Percentiles rank a stretch among this genome's conserved stretches.
Evolutionary conservation across 2,113 vertebrate genomes (phyloP).

Genomic region (Dicerorhinus sumatrensis): DNA sequence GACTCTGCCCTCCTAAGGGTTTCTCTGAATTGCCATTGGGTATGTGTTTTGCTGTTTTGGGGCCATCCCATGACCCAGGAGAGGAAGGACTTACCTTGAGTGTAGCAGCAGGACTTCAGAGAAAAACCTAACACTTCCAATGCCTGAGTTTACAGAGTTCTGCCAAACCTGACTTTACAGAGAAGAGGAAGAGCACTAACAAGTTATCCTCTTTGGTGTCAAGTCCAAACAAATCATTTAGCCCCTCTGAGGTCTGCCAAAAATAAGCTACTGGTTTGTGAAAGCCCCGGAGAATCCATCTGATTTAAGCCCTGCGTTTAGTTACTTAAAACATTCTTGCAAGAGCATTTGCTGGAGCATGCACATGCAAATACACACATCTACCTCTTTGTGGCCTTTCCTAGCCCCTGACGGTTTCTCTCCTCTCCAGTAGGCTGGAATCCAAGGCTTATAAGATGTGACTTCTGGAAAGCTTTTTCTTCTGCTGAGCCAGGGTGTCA

Average conservation of each 20-base stretch:
- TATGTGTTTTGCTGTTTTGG: neutral
- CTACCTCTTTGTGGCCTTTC: neutral
- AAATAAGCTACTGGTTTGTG: constrained; percentile 38
- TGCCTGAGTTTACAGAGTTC: neutral
- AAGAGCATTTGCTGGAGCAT: fast-evolving
- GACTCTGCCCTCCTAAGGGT: neutral
- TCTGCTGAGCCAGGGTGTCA: neutral
- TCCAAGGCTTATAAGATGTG: neutral
- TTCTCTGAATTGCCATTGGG: neutral
- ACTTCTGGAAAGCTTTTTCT: neutral
- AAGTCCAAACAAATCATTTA: constrained; percentile 46
- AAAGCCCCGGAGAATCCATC: neutral
- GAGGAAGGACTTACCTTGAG: neutral
- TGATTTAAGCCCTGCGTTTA: neutral
- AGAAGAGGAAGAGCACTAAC: neutral
- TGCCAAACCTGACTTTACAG: neutral
- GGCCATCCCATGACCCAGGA: neutral
- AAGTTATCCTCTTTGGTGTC: neutral
- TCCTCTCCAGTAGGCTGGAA: neutral
- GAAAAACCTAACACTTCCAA: neutral
- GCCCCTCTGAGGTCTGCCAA: neutral
- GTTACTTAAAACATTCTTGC: constrained; percentile 5
- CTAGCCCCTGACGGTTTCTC: neutral
- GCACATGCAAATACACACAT: neutral
- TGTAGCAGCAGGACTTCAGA: neutral